Conservation (phyloP, 2,113 vertebrate genomes). For the Cyanoliseus patagonus region DNA sequence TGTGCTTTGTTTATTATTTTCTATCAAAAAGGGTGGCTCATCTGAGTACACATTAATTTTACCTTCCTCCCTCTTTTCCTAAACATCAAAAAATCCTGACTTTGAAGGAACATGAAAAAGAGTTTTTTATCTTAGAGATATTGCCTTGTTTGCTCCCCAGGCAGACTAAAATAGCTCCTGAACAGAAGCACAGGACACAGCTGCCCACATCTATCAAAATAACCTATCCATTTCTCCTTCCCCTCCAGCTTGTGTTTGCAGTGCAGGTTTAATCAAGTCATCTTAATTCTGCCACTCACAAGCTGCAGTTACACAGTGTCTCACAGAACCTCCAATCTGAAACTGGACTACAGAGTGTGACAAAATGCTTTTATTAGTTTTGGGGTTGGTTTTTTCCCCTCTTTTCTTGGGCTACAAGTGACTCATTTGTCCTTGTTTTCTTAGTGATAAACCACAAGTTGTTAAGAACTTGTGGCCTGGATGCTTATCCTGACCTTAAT, state of each 20-base stretch:
- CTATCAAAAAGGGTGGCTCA: neutral
- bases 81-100: neutral
- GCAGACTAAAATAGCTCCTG: constrained; percentile 14
- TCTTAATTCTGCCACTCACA: neutral
- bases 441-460: neutral
- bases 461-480: neutral
- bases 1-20: neutral
- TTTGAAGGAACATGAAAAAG: neutral
- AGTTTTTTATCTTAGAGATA: neutral
- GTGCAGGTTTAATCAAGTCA: neutral
- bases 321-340: neutral
- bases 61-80: neutral
- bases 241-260: neutral
- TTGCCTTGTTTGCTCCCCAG: neutral
- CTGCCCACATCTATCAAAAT: neutral
- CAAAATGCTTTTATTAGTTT: neutral
- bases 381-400: accelerated
- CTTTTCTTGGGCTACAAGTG: neutral
- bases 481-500: neutral
- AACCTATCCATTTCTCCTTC: neutral
- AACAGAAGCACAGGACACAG: neutral
- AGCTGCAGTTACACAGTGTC: neutral
- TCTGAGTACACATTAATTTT: neutral
- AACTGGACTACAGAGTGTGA: accelerated
- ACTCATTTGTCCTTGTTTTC: neutral